These are phyloP conservation scores for Tetraodon nigroviridis DNA, from an alignment of 2,113 vertebrate species.

Conservation along the genomic window DNA sequence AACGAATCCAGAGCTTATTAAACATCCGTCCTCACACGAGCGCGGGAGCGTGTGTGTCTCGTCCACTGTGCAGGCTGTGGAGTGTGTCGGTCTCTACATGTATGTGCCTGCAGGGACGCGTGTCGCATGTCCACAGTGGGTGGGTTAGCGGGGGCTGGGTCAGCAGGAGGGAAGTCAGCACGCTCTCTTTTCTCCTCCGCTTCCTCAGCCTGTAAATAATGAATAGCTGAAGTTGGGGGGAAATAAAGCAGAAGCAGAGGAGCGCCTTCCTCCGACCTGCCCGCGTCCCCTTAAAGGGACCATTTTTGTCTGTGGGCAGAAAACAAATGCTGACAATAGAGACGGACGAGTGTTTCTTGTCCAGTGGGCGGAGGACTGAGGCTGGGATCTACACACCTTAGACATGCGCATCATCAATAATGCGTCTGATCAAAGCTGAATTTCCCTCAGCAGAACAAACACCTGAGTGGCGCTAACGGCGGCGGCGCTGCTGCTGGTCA, in stretches of 20 bases:
- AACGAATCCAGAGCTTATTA: too few relatives aligned
- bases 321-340: conserved; percentile 13
- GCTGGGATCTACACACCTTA: too few relatives aligned
- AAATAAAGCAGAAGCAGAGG: not conserved
- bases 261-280: not conserved
- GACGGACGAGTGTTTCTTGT: not conserved
- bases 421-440: too few relatives aligned
- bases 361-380: too few relatives aligned
- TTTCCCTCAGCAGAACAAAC: too few relatives aligned
- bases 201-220: conserved; percentile 49
- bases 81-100: not conserved
- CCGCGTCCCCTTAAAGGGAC: conserved; percentile 18
- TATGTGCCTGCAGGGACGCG: not conserved
- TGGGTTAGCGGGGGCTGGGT: conserved; percentile 17
- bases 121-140: not conserved
- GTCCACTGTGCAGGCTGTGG: too few relatives aligned
- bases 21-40: too few relatives aligned
- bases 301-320: not conserved
- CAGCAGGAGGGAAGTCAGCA: conserved; percentile 20
- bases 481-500: not conserved
- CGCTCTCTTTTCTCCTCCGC: conserved; percentile 29
- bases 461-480: too few relatives aligned
- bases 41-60: too few relatives aligned
- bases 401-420: too few relatives aligned
- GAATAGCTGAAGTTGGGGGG: conserved; percentile 31